A percentile compares a stretch with the other conserved stretches of the same genome.
phyloP scores from a whole-genome alignment of 2,888 invertebrate genomes.

The Dynastes maya region DNA sequence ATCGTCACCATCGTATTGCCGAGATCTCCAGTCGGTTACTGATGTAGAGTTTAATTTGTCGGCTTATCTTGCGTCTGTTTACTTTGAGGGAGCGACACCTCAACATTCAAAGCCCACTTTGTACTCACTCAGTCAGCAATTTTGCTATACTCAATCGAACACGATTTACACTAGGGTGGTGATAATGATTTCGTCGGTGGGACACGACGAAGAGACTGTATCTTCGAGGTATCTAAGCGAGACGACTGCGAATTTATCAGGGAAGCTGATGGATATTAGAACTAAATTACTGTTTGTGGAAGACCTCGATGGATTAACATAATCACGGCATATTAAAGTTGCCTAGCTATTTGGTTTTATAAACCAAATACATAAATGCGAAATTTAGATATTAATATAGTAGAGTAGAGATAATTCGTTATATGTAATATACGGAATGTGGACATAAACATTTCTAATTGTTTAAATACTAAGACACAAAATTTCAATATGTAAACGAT shows the following conservation, averaged over 20 bases:
- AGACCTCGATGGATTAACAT: conserved; percentile 40
- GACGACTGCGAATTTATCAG: conserved; percentile 36
- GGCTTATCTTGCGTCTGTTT: conserved; percentile 68
- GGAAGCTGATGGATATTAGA: conserved; percentile 42
- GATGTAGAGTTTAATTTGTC: conserved; percentile 65
- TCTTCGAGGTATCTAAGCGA: conserved; percentile 16
- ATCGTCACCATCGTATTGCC: conserved; percentile 53
- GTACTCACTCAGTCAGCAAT: conserved; percentile 62
- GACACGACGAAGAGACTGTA: conserved; percentile 12
- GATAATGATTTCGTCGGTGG: conserved; percentile 38
- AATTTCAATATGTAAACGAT: too few relatives aligned
- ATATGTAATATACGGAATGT: neutral
- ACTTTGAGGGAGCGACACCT: conserved; percentile 67
- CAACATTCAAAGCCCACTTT: conserved; percentile 59
- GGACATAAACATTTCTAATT: neutral
- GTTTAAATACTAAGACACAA: too few relatives aligned
- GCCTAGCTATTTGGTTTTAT: conserved; percentile 8
- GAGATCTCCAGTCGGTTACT: conserved; percentile 21
- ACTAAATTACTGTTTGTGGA: conserved; percentile 46
- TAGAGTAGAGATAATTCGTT: neutral
- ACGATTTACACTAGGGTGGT: conserved; percentile 59
- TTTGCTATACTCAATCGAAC: conserved; percentile 62
- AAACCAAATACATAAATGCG: conserved; percentile 13
- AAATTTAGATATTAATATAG: conserved; percentile 31
- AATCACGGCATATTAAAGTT: conserved; percentile 45